Evolutionary conservation across 2,888 invertebrate genomes (phyloP), one percentile per base, ranked within the genome.

Genomic region (Ypsolopha scabrella): DNA sequence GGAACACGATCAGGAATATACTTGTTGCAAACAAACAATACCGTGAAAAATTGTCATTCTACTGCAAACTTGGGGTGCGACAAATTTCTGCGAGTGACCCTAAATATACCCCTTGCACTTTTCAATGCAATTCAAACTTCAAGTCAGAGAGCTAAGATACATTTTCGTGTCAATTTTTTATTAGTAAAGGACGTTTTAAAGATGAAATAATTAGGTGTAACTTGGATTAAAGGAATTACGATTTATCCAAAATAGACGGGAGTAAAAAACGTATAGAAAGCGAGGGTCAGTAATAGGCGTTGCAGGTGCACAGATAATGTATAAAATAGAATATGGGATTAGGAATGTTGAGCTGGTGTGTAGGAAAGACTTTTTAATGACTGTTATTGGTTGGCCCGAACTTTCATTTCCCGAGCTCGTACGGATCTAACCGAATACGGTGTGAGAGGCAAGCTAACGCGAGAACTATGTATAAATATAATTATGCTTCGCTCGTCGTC

Each of bases 1-100:
- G 93, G 76, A 94, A 91, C 65, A 93, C 88, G 72, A 94, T 91
- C 68, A 94, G 89, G 68, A 93, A 87, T 69, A 94, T 87, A 82
- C 93, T 94, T 71, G 92, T 90, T 63, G 90, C 90, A 73, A 94
- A 90, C 62, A 79, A 67, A 82, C 80, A 82, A 80, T 70, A 66
- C 65, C 62, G 66, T 82, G 80, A 85, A 85, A 83, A 81, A 85
- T 80, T 74, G 75, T 72, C 75, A 73, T 71, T 72, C 70, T 46
- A 43, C 37, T 13, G 34, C 45, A 45, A 37, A 47, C 36, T 37
- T 11, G 47, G 47, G 36, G 36, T 13, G 24, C 24, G 37, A 41
- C 13, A 13, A 13, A 6, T 48, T 10, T 9, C 24, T 6, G n/a
- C n/a, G 35, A 36, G 64, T 62, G 60, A 62, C 55, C 67, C 60